A percentile compares a stretch with the other conserved stretches of the same genome.
Evolutionary conservation across 2,797 vertebrate species (phyloP).

Genomic region (Intellagama lesueurii): DNA sequence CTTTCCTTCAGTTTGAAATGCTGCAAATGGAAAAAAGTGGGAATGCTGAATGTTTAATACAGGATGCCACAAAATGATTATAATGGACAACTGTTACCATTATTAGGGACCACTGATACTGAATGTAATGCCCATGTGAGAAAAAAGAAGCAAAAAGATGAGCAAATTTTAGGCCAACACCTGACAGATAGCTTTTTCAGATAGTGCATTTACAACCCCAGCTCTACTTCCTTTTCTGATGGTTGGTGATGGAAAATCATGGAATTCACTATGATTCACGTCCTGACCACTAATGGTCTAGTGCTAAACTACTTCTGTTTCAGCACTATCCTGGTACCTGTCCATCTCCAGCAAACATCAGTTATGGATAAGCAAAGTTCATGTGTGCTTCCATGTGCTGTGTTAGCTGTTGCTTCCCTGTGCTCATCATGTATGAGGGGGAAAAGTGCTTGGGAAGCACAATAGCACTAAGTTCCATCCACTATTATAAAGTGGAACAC

Average conservation of each 20-base stretch:
- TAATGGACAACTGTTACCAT: background rate
- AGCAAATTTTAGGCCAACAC: background rate
- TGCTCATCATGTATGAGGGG: too few relatives aligned
- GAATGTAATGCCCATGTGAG: background rate
- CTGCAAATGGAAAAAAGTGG: conserved; percentile 75
- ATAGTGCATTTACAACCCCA: background rate
- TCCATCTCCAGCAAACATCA: too few relatives aligned
- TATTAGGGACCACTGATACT: background rate
- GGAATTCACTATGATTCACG: too few relatives aligned
- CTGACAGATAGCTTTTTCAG: background rate
- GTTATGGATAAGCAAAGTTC: too few relatives aligned
- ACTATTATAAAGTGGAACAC: too few relatives aligned
- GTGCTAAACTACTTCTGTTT: too few relatives aligned
- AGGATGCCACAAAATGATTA: background rate
- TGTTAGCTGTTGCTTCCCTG: too few relatives aligned
- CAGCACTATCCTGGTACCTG: too few relatives aligned
- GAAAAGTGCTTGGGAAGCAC: too few relatives aligned
- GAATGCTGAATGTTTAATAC: conserved; percentile 40
- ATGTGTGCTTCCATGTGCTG: too few relatives aligned
- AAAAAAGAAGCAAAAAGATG: background rate
- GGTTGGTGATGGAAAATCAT: background rate
- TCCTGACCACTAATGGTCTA: too few relatives aligned
- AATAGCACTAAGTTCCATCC: too few relatives aligned
- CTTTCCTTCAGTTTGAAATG: conserved; percentile 94
- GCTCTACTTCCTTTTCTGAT: background rate